A percentile compares a stretch with the other conserved stretches of the same genome.
phyloP scores from a whole-genome alignment of 2,113 vertebrate genomes.

The Martes martes region DNA sequence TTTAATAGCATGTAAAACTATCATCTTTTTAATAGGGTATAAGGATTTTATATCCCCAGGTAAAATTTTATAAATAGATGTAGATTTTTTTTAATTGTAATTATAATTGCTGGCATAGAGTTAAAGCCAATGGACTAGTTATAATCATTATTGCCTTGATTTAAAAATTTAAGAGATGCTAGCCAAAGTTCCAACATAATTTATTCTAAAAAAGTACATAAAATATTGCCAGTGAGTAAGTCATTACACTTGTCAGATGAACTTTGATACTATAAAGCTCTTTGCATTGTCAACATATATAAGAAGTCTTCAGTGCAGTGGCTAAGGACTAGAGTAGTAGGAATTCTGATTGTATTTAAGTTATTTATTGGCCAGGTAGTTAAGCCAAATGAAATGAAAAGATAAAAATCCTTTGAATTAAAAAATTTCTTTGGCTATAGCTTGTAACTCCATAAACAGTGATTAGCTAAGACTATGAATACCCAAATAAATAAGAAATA shows the following conservation, averaged over 20 bases:
- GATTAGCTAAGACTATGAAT: not conserved
- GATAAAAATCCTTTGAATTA: constrained; percentile 23
- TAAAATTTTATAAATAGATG: constrained; percentile 65
- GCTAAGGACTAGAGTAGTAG: not conserved
- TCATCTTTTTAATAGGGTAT: constrained; percentile 41
- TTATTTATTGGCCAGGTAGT: not conserved
- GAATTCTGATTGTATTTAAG: not conserved
- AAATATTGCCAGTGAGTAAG: not conserved
- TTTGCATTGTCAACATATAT: not conserved
- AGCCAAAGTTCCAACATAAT: constrained; percentile 7
- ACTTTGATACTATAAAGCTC: not conserved
- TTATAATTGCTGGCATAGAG: constrained; percentile 43
- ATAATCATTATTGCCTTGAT: constrained; percentile 38
- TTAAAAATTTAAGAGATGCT: constrained; percentile 37
- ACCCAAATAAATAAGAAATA: too few relatives aligned
- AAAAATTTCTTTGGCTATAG: not conserved
- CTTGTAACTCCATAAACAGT: not conserved
- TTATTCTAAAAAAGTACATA: constrained; percentile 26
- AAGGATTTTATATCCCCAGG: constrained; percentile 33
- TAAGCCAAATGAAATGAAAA: constrained; percentile 26
- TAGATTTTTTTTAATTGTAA: not conserved
- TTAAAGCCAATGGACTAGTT: constrained; percentile 41
- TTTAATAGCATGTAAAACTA: constrained; percentile 57
- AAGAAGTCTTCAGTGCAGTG: not conserved
- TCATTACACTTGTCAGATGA: not conserved